Conservation (phyloP, 2,113 vertebrate genomes). For the Quiscalus mexicanus region DNA sequence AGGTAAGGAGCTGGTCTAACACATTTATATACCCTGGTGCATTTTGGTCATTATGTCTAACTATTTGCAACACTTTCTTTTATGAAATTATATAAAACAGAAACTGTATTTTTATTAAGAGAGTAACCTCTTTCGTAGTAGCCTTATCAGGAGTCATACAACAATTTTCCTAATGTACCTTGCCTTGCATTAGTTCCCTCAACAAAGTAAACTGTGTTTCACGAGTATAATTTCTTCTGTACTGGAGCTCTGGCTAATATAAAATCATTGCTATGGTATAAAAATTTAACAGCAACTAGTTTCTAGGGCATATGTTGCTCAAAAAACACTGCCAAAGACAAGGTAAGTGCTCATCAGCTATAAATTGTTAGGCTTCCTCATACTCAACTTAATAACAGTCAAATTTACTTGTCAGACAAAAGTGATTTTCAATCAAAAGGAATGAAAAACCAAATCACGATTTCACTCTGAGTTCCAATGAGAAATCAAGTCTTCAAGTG, state of each 20-base stretch:
- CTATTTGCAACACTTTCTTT: not conserved
- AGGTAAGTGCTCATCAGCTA: slow-evolving; percentile 32
- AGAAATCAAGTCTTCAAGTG: slow-evolving; percentile 78
- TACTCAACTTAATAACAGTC: slow-evolving; percentile 12
- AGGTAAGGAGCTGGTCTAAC: not conserved
- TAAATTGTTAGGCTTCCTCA: slow-evolving; percentile 9
- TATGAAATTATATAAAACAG: not conserved
- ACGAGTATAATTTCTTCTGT: not conserved
- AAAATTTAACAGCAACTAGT: not conserved
- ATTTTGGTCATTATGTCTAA: not conserved
- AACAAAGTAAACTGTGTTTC: not conserved
- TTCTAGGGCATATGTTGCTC: not conserved
- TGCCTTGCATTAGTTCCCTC: not conserved
- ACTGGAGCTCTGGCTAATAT: not conserved
- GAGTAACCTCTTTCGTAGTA: not conserved
- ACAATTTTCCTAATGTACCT: not conserved
- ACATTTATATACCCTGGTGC: fast-evolving
- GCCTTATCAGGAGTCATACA: not conserved
- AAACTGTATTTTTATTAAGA: not conserved
- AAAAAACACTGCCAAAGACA: not conserved
- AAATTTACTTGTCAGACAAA: slow-evolving; percentile 56
- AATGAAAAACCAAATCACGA: slow-evolving; percentile 59
- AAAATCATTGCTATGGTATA: not conserved
- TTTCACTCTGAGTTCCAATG: slow-evolving; percentile 78
- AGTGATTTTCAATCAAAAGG: slow-evolving; percentile 29